Base-by-base conservation (phyloP, 2,797 vertebrate genomes). In the Phaenicophaeus curvirostris region DNA sequence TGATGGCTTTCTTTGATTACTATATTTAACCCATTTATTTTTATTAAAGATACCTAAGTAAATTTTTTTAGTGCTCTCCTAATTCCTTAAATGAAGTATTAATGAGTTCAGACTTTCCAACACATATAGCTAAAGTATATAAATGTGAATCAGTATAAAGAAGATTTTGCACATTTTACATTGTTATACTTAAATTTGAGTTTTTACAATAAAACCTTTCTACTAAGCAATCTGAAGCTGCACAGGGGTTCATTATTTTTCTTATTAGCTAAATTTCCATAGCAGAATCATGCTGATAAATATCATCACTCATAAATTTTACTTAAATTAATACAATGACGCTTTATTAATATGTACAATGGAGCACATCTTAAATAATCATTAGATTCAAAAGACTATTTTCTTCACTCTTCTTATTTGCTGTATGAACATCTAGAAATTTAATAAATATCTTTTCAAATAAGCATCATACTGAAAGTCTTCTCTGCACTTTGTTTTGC, bases 201-300 rank as follows among this genome's bases (percentile, higher is more conserved):
- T 91, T 87, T 95, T 95, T 90, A 48, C 15, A 75, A 83, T 91
- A 92, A 86, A 91, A 83, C 15, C 7, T 69, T 87, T 28, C 11
- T 54, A 31, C 27, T 57, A 79, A 91, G 39, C 21, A 88, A 93
- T 72, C 88, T 68, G 21, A 94, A 95, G 74, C 50, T 72, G 5
- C 42, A 94, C 9, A 86, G 30, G 69, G 53, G 27, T 83, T 94
- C 85, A 87, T 95, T 96, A 87, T 92, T 93, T 96, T 93, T 67
- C 51, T 90, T 94, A 88, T 94, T 93, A 76, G 16, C 31, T 93
- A 86, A 90, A 93, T 93, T 90, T 95, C 30, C n/a, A 83, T 74
- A 80, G 55, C 35, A 93, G 25, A 85, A 93, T 75, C 55, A 91
- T 75, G 31, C 65, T 96, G 79, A 67, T 86, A 95, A 97, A 89